These are phyloP conservation scores for Spilarctia lutea DNA, from an alignment of 2,888 invertebrate genomes.

Conservation along the genomic window DNA sequence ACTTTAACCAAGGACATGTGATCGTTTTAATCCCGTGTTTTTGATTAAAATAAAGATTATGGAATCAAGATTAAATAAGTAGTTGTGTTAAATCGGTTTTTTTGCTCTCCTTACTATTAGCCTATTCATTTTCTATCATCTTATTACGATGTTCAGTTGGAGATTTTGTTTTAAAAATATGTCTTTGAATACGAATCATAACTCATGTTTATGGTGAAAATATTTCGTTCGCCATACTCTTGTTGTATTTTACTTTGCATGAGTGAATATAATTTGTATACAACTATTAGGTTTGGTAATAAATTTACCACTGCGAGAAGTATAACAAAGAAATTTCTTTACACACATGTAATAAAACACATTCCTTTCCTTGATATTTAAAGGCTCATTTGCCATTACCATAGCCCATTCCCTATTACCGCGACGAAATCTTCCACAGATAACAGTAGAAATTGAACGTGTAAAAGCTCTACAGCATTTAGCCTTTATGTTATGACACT, in stretches of 20 bases:
- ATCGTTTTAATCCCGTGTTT: too few species aligned
- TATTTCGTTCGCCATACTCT: too few species aligned
- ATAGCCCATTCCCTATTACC: slow-evolving; percentile 17
- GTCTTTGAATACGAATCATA: too few species aligned
- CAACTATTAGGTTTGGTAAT: background rate
- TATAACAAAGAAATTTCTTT: background rate
- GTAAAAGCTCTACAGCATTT: slow-evolving; percentile 46
- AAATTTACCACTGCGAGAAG: background rate
- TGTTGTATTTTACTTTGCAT: background rate
- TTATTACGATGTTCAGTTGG: too few species aligned
- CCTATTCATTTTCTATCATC: too few species aligned
- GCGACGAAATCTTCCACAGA: slow-evolving; percentile 14
- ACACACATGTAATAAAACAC: background rate
- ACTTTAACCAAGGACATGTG: too few species aligned
- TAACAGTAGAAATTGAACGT: slow-evolving; percentile 25
- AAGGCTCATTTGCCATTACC: slow-evolving; percentile 18
- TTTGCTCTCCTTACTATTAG: too few species aligned
- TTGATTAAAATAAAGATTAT: too few species aligned
- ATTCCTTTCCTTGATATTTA: slow-evolving; percentile 14
- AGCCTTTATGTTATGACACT: slow-evolving; percentile 49
- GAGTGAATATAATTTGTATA: background rate
- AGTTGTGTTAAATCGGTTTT: too few species aligned
- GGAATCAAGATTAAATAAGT: too few species aligned
- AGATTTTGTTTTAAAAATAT: too few species aligned
- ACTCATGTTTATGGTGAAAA: too few species aligned